Evolutionary conservation across 2,888 invertebrate species (phyloP).

Genomic region (Galeruca laticollis): DNA sequence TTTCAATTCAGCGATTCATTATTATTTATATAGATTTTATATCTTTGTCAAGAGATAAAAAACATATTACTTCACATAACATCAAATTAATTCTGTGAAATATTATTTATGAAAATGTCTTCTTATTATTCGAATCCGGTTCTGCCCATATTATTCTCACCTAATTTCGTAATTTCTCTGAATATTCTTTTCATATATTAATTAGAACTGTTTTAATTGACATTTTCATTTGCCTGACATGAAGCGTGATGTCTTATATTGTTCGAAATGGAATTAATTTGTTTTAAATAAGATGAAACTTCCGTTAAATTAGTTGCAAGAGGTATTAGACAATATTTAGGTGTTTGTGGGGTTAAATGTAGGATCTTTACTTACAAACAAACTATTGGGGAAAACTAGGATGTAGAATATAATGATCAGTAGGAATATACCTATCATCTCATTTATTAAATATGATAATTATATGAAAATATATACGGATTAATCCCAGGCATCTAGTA

Average conservation of each 20-base stretch:
- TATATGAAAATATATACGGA: too few relatives aligned
- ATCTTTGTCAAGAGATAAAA: too few relatives aligned
- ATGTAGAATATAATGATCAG: background rate
- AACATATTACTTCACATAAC: too few relatives aligned
- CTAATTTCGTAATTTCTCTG: constrained; percentile 37
- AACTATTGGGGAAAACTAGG: background rate
- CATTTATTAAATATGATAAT: too few relatives aligned
- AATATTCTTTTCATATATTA: constrained; percentile 41
- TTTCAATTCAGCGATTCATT: too few relatives aligned
- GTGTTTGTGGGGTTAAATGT: background rate
- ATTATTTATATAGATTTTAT: too few relatives aligned
- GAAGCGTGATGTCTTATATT: constrained; percentile 28
- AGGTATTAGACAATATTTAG: background rate
- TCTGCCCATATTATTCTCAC: background rate
- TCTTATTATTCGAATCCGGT: background rate
- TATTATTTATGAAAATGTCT: background rate
- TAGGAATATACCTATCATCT: too few relatives aligned
- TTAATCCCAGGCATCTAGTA: too few relatives aligned
- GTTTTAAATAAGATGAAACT: constrained; percentile 21
- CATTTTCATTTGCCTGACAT: constrained; percentile 27
- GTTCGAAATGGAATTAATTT: constrained; percentile 30
- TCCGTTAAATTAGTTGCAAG: constrained; percentile 7
- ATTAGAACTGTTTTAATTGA: constrained; percentile 39
- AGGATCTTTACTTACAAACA: background rate
- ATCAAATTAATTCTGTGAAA: too few relatives aligned